phyloP scores from a whole-genome alignment of 2,888 invertebrate species.

The Drosophila fungiperda region DNA sequence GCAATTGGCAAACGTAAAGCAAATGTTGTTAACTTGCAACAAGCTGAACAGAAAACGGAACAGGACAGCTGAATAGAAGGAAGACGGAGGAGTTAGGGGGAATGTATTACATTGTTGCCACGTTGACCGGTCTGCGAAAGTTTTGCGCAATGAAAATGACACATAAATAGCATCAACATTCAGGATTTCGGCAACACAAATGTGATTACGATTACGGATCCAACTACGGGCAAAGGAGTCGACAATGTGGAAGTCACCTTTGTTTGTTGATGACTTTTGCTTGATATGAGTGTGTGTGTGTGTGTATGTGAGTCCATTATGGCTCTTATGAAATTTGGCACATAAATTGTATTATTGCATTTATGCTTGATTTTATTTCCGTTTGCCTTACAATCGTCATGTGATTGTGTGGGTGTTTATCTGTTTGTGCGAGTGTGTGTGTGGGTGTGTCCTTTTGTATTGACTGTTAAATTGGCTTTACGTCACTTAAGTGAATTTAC shows the following conservation, averaged over 20 bases:
- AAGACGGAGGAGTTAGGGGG: not conserved
- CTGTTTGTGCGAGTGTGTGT: slow-evolving; percentile 20
- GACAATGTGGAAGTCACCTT: slow-evolving; percentile 67
- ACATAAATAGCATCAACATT: slow-evolving; percentile 73
- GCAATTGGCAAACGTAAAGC: slow-evolving; percentile 80
- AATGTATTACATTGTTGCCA: slow-evolving; percentile 68
- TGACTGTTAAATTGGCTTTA: slow-evolving; percentile 78
- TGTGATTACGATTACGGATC: slow-evolving; percentile 73
- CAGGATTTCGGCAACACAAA: slow-evolving; percentile 61
- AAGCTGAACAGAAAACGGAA: slow-evolving; percentile 13
- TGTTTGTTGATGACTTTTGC: slow-evolving; percentile 68
- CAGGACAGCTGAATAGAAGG: not conserved
- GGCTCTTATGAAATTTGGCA: slow-evolving; percentile 74
- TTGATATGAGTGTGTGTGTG: slow-evolving; percentile 51
- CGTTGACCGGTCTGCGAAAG: slow-evolving; percentile 53
- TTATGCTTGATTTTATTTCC: slow-evolving; percentile 81
- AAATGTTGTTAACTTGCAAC: slow-evolving; percentile 73
- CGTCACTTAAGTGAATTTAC: slow-evolving; percentile 70
- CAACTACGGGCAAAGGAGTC: slow-evolving; percentile 7
- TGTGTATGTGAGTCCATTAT: slow-evolving; percentile 67
- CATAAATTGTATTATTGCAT: slow-evolving; percentile 81
- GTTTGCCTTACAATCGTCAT: slow-evolving; percentile 68
- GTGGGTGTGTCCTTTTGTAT: slow-evolving; percentile 40
- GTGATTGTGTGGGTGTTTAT: slow-evolving; percentile 62
- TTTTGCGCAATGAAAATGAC: slow-evolving; percentile 68